Conservation (phyloP, 2,888 invertebrate genomes). For the Nemurella pictetii region DNA sequence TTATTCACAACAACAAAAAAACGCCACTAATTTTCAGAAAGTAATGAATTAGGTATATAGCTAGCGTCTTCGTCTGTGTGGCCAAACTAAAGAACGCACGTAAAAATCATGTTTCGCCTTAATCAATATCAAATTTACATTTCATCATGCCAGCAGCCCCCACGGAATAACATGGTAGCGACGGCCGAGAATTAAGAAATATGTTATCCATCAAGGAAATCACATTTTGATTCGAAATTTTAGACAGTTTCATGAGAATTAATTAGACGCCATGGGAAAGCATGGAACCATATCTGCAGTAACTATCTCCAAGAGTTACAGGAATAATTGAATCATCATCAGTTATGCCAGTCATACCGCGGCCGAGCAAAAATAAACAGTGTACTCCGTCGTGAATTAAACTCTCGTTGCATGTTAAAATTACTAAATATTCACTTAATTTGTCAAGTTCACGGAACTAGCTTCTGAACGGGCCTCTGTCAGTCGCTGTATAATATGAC, state of each 20-base stretch:
- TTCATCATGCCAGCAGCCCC: conserved; percentile 9
- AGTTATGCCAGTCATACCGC: background rate
- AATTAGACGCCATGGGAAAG: background rate
- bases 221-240: conserved; percentile 10
- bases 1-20: background rate
- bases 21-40: background rate
- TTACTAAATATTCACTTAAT: background rate
- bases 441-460: background rate
- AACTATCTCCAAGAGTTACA: background rate
- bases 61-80: background rate
- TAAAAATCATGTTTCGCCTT: background rate
- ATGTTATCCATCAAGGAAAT: conserved; percentile 7
- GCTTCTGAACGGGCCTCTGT: too few species aligned
- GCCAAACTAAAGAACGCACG: background rate
- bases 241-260: background rate
- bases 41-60: background rate
- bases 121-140: conserved; percentile 15
- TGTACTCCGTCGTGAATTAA: background rate
- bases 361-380: background rate
- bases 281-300: background rate
- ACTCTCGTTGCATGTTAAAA: background rate
- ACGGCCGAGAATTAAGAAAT: background rate
- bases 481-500: background rate
- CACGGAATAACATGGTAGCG: background rate
- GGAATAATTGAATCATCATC: background rate